Base-by-base conservation (phyloP, 1,140 invertebrate species). In the Diprion similis region DNA sequence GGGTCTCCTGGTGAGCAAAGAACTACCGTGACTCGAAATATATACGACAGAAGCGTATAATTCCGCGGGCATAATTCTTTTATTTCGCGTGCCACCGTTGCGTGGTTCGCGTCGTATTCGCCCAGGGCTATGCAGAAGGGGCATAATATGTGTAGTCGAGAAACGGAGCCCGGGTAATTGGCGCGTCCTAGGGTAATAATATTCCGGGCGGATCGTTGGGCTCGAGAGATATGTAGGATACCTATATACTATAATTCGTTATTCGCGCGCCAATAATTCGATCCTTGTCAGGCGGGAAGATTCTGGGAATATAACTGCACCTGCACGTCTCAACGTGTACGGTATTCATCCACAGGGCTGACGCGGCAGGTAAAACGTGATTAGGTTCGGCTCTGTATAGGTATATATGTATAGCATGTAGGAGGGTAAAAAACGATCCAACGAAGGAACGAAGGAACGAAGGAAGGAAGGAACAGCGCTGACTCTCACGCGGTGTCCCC, bases 401-500 rank as follows among this genome's bases (percentile, higher is more conserved):
- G 51, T 59, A 13, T 17, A 17, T 10, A 10, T 51, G 48, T 51
- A 51, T 17, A 17, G 51, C 4, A 59, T n/a, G 9, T 17, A 59
- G 9, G 51, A 15, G 51, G n/a, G n/a, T 13, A 15, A 13, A 10
- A 59, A 17, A 17, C n/a, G 51, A 13, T 13, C 11, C 51, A 59
- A 17, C 11, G n/a, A 15, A 51, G 48, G 15, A 51, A 51, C 15
- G 48, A 51, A 51, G 15, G 15, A 59, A 59, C 11, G 51, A 59
- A 59, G n/a, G 51, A 59, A 59, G n/a, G n/a, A 59, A 17, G 51
- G n/a, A 59, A 59, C 11, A 59, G 51, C 51, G 51, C 11, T 59
- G 51, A 59, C 51, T 59, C 51, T 59, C 51, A 59, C 51, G 51
- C 51, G 51, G 51, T 70, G 46, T 70, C 69, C 19, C 45, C 18